Conservation (phyloP, 2,113 vertebrate species). For the Laterallus jamaicensis region DNA sequence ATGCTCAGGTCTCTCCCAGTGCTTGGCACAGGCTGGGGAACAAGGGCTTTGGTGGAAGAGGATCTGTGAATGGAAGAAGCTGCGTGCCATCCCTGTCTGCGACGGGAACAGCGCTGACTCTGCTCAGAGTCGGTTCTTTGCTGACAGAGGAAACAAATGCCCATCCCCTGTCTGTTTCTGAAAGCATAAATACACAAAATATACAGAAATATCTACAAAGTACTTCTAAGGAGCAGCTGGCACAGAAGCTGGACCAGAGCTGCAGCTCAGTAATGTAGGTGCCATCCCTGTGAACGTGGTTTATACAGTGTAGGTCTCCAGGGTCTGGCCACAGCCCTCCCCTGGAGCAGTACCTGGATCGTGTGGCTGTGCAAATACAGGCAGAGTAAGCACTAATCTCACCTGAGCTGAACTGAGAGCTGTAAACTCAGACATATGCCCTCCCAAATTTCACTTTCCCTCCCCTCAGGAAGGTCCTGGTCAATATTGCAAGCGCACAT, state of each 20-base stretch:
- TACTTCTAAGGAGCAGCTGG: background rate
- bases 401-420: background rate
- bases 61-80: background rate
- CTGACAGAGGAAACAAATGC: background rate
- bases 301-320: background rate
- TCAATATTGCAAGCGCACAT: background rate
- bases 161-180: background rate
- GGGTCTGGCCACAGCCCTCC: background rate
- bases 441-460: background rate
- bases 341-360: background rate
- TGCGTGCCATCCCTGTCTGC: background rate
- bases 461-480: background rate
- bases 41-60: background rate
- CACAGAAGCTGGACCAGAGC: background rate
- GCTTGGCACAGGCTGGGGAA: background rate
- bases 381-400: background rate
- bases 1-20: background rate
- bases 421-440: background rate
- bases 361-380: background rate
- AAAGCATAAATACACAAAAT: conserved; percentile 18
- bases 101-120: fast-evolving
- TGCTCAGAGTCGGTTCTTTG: background rate
- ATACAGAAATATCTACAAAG: background rate
- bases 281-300: fast-evolving
- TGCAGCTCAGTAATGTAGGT: background rate